phyloP scores from a whole-genome alignment of 2,113 vertebrate genomes.

The Sturnira hondurensis region DNA sequence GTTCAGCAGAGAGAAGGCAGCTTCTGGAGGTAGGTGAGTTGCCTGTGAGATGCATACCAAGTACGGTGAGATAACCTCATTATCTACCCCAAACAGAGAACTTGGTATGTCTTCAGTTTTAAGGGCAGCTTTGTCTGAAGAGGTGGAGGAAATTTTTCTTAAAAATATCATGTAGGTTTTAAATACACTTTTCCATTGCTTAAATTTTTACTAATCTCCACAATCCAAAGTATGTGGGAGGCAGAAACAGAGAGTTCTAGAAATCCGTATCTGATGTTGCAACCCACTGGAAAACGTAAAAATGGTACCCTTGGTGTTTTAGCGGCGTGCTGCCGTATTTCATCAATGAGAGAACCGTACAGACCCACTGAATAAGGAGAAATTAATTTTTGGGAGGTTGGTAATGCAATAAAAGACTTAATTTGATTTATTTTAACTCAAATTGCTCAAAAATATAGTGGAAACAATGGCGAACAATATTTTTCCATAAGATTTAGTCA shows the following conservation, averaged over 20 bases:
- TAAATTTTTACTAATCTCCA: slow-evolving; percentile 52
- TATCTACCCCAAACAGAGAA: not conserved
- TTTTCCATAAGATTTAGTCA: not conserved
- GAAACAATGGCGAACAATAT: not conserved
- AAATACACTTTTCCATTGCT: not conserved
- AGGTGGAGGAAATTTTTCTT: not conserved
- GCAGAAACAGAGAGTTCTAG: slow-evolving; percentile 31
- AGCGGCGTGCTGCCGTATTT: not conserved
- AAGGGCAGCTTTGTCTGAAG: not conserved
- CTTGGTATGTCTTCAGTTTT: not conserved
- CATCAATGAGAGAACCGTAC: not conserved
- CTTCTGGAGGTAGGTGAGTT: not conserved
- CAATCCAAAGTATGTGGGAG: not conserved
- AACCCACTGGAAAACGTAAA: slow-evolving; percentile 6
- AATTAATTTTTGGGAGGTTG: not conserved
- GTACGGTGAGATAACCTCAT: not conserved
- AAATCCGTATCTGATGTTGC: slow-evolving; percentile 13
- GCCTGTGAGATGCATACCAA: not conserved
- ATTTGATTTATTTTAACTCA: not conserved
- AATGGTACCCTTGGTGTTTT: not conserved
- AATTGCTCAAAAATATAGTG: not conserved
- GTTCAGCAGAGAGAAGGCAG: not conserved
- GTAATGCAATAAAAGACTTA: not conserved
- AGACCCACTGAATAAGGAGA: not conserved
- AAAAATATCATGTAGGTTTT: slow-evolving; percentile 9